A percentile compares a stretch with the other conserved stretches of the same genome.
Evolutionary conservation across 2,113 vertebrate genomes (phyloP).

Genomic region (Stegostoma tigrinum): DNA sequence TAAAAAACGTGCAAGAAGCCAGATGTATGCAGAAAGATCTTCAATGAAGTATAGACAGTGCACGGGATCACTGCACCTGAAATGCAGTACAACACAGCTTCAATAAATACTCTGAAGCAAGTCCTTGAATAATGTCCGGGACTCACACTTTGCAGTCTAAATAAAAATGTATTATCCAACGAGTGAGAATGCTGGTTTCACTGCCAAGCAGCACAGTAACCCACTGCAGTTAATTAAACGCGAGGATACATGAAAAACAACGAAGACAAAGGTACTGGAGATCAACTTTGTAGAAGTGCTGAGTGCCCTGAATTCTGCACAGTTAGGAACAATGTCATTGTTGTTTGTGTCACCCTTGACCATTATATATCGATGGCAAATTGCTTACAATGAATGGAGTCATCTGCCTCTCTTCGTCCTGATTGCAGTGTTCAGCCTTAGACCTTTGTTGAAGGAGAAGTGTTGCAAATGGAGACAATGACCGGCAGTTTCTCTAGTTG

Average conservation of each 20-base stretch:
- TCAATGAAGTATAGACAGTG: neutral
- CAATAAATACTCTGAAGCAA: neutral
- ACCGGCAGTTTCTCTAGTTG: neutral
- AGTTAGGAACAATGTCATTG: neutral
- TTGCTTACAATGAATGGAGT: constrained; percentile 4
- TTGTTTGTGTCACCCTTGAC: neutral
- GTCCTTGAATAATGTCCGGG: neutral
- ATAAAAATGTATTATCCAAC: neutral
- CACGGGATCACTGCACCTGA: neutral
- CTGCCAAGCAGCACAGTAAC: neutral
- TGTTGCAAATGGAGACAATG: neutral
- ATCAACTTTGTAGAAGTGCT: neutral
- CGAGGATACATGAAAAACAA: neutral
- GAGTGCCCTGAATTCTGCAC: neutral
- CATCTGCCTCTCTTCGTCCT: neutral
- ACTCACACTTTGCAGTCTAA: neutral
- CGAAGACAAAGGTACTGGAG: neutral
- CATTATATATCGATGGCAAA: neutral
- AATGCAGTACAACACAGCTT: neutral
- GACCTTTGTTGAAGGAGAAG: neutral
- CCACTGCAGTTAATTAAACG: constrained; percentile 18
- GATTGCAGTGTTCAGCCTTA: neutral
- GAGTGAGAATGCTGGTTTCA: neutral
- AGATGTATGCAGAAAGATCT: neutral
- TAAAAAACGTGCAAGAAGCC: neutral